Evolutionary conservation across 1,140 invertebrate genomes (phyloP), one percentile per base, ranked within the genome.

Genomic region (Drosophila varians): DNA sequence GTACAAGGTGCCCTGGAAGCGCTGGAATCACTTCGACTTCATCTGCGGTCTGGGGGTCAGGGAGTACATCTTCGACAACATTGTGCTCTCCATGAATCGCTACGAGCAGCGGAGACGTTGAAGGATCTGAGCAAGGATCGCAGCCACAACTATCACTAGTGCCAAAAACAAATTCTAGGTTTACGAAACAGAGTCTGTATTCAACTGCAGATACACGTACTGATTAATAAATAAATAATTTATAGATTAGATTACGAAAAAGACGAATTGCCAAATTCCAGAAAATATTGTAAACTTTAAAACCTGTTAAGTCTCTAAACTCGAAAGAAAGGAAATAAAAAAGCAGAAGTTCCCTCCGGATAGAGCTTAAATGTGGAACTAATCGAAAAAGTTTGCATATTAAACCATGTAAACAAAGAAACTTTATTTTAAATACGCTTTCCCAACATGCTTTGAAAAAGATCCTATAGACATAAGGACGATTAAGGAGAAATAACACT

Each of bases 21-120:
- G 93, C 16, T 96, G 95, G 92, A 95, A 94, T 88, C 94, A 96
- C 77, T 93, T 95, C 72, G 95, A 96, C 90, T 96, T 95, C 90
- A 93, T 94, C 61, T 95, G 93, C 90, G 95, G 94, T 0, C 92
- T 92, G 28, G 92, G 94, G 31, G 93, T 93, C 0, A 93, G 93
- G 55, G 90, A 91, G 61, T 90, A 94, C 5, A 90, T 95, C 4
- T 95, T 95, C 78, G 91, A 94, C 48, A 89, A 90, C 43, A 89
- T 90, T 4, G 83, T 90, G 0, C 55, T 87, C 31, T 83, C 91
- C 9, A 91, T 93, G 21, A 90, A 91, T 31, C 69, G 74, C 11
- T 90, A 89, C 25, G 89, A 90, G 16, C 70, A 74, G 16, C 34
- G 82, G 4, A 47, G 73, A 11, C 78, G 77, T n/a, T 74, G 25